Percentiles rank a stretch among this genome's conserved stretches.
These are phyloP conservation scores for Drosophila parvula DNA, from an alignment of 1,140 invertebrate species.

Conservation along the genomic window DNA sequence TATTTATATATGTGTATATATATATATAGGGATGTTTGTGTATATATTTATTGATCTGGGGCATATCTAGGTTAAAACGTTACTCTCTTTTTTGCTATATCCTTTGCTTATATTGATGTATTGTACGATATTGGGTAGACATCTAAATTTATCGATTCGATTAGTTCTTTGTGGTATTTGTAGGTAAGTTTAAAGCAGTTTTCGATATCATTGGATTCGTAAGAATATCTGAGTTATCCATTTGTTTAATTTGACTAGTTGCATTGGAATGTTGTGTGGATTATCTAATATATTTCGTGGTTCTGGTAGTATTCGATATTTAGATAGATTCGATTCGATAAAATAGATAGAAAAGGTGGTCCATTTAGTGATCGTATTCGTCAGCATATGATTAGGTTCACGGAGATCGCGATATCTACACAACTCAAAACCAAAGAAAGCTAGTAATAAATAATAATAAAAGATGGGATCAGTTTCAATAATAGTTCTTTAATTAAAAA, in stretches of 20 bases:
- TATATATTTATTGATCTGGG: constrained; percentile 29
- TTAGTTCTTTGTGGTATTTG: constrained; percentile 47
- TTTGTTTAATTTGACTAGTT: constrained; percentile 64
- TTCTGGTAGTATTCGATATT: constrained; percentile 39
- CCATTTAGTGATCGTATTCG: constrained; percentile 81
- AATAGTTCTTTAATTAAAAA: constrained; percentile 75
- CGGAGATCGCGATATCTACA: constrained; percentile 25
- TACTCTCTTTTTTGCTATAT: constrained; percentile 20
- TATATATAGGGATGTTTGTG: neutral
- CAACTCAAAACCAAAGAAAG: constrained; percentile 14
- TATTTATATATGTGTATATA: constrained; percentile 20
- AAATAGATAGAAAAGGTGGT: constrained; percentile 80
- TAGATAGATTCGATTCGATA: constrained; percentile 42
- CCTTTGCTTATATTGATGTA: constrained; percentile 36
- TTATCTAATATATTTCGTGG: constrained; percentile 35
- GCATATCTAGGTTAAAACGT: constrained; percentile 36
- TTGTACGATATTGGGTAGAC: constrained; percentile 54
- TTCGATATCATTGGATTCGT: constrained; percentile 36
- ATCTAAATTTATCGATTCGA: constrained; percentile 58
- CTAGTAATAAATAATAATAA: constrained; percentile 9
- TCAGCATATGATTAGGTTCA: constrained; percentile 68
- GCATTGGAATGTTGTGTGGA: constrained; percentile 40
- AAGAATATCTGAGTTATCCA: constrained; percentile 26
- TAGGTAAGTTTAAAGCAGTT: constrained; percentile 53
- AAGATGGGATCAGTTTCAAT: constrained; percentile 40